Evolutionary conservation across 2,888 invertebrate species (phyloP).

Genomic region (Palloptera scutellata): DNA sequence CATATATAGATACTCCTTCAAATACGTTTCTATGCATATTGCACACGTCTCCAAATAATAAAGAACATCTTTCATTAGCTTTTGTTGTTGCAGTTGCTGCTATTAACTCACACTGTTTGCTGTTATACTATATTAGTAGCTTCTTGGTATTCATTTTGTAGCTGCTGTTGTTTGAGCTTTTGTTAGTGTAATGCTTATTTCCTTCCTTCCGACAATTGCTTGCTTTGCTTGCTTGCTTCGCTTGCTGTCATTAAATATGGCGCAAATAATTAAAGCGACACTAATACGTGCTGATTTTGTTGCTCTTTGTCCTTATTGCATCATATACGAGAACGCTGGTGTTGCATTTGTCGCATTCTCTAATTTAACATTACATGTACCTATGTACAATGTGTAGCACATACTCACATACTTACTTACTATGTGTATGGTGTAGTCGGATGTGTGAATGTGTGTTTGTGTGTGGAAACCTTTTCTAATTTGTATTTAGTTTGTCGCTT

Average conservation of each 20-base stretch:
- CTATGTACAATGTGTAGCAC: neutral
- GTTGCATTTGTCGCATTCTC: too few relatives aligned
- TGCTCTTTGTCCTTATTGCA: neutral
- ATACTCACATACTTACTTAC: neutral
- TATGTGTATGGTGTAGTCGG: too few relatives aligned
- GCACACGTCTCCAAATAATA: too few relatives aligned
- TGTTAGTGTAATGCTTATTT: neutral
- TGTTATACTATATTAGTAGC: neutral
- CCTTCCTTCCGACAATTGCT: neutral
- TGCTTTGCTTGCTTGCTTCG: neutral
- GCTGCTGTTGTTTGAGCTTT: neutral
- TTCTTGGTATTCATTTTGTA: neutral
- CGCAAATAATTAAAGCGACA: slow-evolving; percentile 51
- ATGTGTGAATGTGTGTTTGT: neutral
- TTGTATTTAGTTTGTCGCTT: too few relatives aligned
- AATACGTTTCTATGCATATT: too few relatives aligned
- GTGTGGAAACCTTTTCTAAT: neutral
- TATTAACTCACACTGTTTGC: neutral
- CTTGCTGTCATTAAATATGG: slow-evolving; percentile 39
- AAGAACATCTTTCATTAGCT: too few relatives aligned
- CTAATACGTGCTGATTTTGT: slow-evolving; percentile 48
- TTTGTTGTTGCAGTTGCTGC: too few relatives aligned
- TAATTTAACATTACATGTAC: too few relatives aligned
- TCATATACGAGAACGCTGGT: neutral
- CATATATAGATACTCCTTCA: neutral